Evolutionary conservation across 2,797 vertebrate species (phyloP).

Genomic region (Sebastiscus tertius): DNA sequence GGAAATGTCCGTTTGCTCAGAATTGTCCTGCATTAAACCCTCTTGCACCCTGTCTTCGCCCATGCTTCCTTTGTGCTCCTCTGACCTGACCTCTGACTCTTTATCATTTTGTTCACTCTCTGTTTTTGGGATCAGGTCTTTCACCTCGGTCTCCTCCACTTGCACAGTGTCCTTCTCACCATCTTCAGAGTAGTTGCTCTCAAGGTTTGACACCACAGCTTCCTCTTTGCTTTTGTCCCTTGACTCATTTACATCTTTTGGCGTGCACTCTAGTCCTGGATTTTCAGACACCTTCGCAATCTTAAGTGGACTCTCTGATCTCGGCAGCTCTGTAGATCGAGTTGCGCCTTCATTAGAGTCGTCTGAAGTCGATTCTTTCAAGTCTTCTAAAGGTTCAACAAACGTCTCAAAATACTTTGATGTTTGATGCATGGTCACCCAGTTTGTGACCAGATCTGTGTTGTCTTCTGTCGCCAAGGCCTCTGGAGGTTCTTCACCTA

Average conservation of each 20-base stretch:
- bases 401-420: slow-evolving; percentile 82
- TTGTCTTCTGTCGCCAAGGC: slow-evolving; percentile 60
- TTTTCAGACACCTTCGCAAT: not conserved
- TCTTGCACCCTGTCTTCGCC: slow-evolving; percentile 3
- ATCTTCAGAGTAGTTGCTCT: slow-evolving; percentile 27
- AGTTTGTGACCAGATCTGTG: slow-evolving; percentile 79
- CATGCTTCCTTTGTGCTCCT: slow-evolving; percentile 11
- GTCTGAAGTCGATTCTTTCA: slow-evolving; percentile 36
- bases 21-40: not conserved
- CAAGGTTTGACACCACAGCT: slow-evolving; percentile 21
- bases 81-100: slow-evolving; percentile 1
- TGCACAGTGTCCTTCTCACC: slow-evolving; percentile 27
- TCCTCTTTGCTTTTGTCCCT: slow-evolving; percentile 20
- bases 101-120: slow-evolving; percentile 26
- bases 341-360: not conserved
- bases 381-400: slow-evolving; percentile 80
- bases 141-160: slow-evolving; percentile 25
- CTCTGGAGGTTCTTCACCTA: slow-evolving; percentile 38
- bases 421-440: slow-evolving; percentile 78
- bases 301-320: slow-evolving; percentile 37
- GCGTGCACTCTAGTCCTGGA: not conserved
- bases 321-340: slow-evolving; percentile 1
- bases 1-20: slow-evolving; percentile 10
- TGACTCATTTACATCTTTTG: slow-evolving; percentile 6
- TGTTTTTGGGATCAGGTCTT: not conserved